Evolutionary conservation across 1,140 invertebrate genomes (phyloP), one percentile per base, ranked within the genome.

Genomic region (Caerostris darwini): DNA sequence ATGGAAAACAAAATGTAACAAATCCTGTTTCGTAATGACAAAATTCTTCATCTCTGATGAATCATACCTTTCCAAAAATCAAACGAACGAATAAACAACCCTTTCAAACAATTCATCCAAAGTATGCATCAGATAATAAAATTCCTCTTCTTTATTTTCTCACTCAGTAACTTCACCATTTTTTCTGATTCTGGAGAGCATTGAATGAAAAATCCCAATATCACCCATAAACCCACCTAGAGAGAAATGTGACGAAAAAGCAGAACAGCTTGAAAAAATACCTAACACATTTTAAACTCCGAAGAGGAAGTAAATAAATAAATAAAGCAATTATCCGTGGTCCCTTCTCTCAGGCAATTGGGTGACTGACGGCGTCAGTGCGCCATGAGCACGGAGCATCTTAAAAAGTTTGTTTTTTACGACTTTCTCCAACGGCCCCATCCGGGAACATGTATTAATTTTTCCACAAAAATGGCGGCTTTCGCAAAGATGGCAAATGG

Each of bases 401-500:
- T 17, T 83, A 19, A 58, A 83, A 56, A 82, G 8, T 57, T 83
- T n/a, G 3, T 83, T 83, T 54, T 17, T 54, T 57, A 56, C 6
- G 3, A 56, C 56, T 83, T 56, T 83, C 14, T n/a, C n/a, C 7
- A 10, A 17, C 54, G 2, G 0, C 14, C 14, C 53, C 17, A 7
- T 58, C 17, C n/a, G 3, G 53, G 14, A 83, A 10, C 81, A 57
- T 83, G 56, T 83, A 83, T 83, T 83, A 83, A 83, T 83, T 83
- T 83, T 83, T n/a, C n/a, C 14, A 17, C 5, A 14, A 19, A 83
- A 83, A 83, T 83, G 81, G 53, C 57, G 3, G 54, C 12, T 56
- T 83, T 83, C 81, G n/a, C 81, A 83, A 83, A 77, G 57, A n/a
- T 57, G 54, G 81, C 81, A 83, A 83, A 83, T 54, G 56, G 54